These are phyloP conservation scores for Staurois parvus DNA, from an alignment of 2,797 vertebrate species.

Conservation along the genomic window DNA sequence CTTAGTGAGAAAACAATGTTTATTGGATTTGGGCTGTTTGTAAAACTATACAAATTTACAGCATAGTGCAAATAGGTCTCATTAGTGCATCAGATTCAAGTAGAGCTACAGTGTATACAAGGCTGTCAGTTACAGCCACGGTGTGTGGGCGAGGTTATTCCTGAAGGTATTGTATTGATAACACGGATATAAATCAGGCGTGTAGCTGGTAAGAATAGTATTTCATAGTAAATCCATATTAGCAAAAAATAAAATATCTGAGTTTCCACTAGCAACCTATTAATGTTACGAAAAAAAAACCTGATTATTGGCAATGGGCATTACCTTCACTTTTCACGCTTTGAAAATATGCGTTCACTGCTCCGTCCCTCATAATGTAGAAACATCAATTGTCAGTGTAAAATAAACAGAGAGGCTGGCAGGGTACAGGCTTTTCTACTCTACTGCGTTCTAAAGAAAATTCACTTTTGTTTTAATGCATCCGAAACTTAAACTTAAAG, in stretches of 20 bases:
- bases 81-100: slow-evolving; percentile 70
- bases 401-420: too few species aligned
- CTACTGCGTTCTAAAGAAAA: too few species aligned
- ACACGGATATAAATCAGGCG: background rate
- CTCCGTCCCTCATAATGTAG: too few species aligned
- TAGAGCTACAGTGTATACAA: slow-evolving; percentile 64
- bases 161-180: background rate
- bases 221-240: too few species aligned
- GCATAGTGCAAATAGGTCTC: slow-evolving; percentile 75
- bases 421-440: too few species aligned
- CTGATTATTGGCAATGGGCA: too few species aligned
- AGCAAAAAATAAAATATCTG: background rate
- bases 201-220: background rate
- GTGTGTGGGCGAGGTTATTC: background rate
- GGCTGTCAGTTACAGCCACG: slow-evolving; percentile 41
- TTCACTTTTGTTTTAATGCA: too few species aligned
- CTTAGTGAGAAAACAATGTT: slow-evolving; percentile 67
- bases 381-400: too few species aligned
- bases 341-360: too few species aligned
- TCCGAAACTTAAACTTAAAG: too few species aligned
- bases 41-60: slow-evolving; percentile 78
- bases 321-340: too few species aligned
- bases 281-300: too few species aligned
- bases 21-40: slow-evolving; percentile 71
- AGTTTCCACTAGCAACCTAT: background rate